phyloP scores from a whole-genome alignment of 2,888 invertebrate species.

The Zeuzera pyrina region DNA sequence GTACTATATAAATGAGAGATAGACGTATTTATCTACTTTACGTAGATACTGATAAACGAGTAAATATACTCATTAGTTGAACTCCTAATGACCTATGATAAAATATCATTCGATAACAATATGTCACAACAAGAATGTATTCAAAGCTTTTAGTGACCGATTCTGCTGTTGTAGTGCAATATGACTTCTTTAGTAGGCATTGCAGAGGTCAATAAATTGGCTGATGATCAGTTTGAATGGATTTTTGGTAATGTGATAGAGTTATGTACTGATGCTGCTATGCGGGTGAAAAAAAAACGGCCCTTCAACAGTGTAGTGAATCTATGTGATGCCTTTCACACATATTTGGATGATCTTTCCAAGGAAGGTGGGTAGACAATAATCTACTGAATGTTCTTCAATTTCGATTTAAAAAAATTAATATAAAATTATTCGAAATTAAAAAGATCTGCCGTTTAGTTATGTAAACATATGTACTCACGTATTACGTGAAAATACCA shows the following conservation, averaged over 20 bases:
- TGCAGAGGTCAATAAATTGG: conserved; percentile 67
- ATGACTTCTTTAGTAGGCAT: conserved; percentile 35
- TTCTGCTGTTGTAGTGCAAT: too few relatives aligned
- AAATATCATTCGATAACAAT: too few relatives aligned
- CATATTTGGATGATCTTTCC: conserved; percentile 69
- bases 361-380: conserved; percentile 49
- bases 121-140: too few relatives aligned
- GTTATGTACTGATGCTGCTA: conserved; percentile 68
- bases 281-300: conserved; percentile 49
- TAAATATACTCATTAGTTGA: too few relatives aligned
- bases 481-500: too few relatives aligned
- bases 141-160: too few relatives aligned
- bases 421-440: background rate
- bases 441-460: too few relatives aligned
- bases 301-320: conserved; percentile 65
- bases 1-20: too few relatives aligned
- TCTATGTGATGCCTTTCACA: conserved; percentile 64
- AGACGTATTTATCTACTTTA: too few relatives aligned
- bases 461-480: too few relatives aligned
- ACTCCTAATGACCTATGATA: too few relatives aligned
- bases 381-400: background rate
- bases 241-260: conserved; percentile 78
- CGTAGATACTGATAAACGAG: too few relatives aligned
- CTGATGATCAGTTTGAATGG: conserved; percentile 65
- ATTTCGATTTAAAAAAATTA: background rate